Evolutionary conservation across 2,888 invertebrate species (phyloP).

Genomic region (Uloborus plumipes): DNA sequence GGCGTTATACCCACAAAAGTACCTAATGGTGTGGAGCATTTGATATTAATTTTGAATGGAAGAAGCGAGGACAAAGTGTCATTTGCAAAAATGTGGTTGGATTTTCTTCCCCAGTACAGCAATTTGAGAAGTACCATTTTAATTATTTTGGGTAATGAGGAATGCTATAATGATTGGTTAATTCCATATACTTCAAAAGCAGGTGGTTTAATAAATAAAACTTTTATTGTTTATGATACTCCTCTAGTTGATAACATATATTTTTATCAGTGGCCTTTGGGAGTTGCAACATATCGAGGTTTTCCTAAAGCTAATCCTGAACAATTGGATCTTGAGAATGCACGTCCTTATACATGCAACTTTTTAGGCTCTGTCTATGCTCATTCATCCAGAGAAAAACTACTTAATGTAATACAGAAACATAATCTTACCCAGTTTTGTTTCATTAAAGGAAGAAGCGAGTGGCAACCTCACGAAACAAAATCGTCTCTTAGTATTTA

Average conservation of each 20-base stretch:
- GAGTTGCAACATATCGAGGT: conserved; percentile 72
- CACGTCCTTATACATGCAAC: conserved; percentile 73
- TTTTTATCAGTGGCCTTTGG: conserved; percentile 75
- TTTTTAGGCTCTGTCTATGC: conserved; percentile 74
- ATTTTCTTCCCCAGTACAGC: conserved; percentile 71
- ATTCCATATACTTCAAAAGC: conserved; percentile 70
- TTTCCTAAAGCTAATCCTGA: conserved; percentile 72
- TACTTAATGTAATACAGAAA: conserved; percentile 69
- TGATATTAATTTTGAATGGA: conserved; percentile 74
- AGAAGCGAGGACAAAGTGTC: conserved; percentile 72
- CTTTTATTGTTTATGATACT: conserved; percentile 74
- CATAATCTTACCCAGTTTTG: conserved; percentile 66
- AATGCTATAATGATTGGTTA: conserved; percentile 74
- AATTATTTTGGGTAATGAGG: conserved; percentile 73
- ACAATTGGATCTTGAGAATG: conserved; percentile 69
- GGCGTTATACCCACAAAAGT: conserved; percentile 73
- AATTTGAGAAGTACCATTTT: conserved; percentile 68
- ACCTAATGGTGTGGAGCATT: conserved; percentile 71
- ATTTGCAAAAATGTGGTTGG: conserved; percentile 73
- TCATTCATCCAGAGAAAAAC: conserved; percentile 72
- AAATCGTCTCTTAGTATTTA: conserved; percentile 71
- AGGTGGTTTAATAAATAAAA: conserved; percentile 72
- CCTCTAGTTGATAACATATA: conserved; percentile 72
- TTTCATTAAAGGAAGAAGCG: conserved; percentile 64
- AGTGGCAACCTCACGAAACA: conserved; percentile 73